Evolutionary conservation across 2,888 invertebrate species (phyloP).

Genomic region (Erpobdella octoculata): DNA sequence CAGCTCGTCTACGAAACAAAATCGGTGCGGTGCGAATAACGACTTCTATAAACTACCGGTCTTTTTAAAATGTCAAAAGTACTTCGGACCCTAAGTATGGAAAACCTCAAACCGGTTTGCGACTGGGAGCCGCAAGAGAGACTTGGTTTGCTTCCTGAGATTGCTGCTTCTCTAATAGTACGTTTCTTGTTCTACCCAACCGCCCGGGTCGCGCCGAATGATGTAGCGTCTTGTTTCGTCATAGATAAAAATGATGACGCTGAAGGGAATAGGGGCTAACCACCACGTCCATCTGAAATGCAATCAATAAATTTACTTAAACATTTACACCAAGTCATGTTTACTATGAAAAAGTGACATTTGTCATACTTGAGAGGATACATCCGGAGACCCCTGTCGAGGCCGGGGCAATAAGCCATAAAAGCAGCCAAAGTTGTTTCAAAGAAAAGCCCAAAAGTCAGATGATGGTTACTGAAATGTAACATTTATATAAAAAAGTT

Average conservation of each 20-base stretch:
- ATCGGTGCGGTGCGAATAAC: background rate
- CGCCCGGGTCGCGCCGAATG: conserved; percentile 37
- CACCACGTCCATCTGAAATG: conserved; percentile 38
- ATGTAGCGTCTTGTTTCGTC: conserved; percentile 39
- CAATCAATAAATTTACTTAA: background rate
- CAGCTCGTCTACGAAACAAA: background rate
- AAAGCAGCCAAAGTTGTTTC: conserved; percentile 52
- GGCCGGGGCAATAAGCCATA: conserved; percentile 51
- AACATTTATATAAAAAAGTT: background rate
- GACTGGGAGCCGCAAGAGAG: too few relatives aligned
- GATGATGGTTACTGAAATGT: conserved; percentile 48
- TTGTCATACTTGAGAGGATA: conserved; percentile 50
- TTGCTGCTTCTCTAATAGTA: conserved; percentile 36
- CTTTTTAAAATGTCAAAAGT: background rate
- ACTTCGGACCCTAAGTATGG: too few relatives aligned
- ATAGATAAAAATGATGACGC: conserved; percentile 38
- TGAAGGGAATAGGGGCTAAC: conserved; percentile 38
- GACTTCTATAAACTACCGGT: background rate
- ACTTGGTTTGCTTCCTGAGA: background rate
- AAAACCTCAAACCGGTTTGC: too few relatives aligned
- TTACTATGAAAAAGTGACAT: background rate
- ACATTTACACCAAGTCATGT: background rate
- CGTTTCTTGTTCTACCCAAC: conserved; percentile 40
- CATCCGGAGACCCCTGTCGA: conserved; percentile 52
- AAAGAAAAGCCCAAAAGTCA: conserved; percentile 53